Evolutionary conservation across 2,888 invertebrate species (phyloP).

Genomic region (Blera fallax): DNA sequence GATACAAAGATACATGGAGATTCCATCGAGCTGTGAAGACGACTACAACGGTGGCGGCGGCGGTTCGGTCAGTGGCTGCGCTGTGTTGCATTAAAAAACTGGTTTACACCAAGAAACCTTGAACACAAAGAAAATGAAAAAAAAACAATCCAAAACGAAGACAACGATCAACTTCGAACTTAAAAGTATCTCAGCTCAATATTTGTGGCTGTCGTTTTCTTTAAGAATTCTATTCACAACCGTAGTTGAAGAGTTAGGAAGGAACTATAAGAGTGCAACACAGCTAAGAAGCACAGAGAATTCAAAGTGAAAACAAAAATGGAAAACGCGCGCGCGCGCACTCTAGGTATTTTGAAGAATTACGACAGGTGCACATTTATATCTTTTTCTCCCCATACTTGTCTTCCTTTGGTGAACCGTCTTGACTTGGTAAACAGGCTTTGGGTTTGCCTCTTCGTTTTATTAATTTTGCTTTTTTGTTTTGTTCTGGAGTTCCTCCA

Average conservation of each 20-base stretch:
- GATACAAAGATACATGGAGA: conserved; percentile 32
- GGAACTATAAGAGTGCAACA: not conserved
- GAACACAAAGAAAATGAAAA: conserved; percentile 21
- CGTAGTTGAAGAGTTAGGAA: conserved; percentile 4
- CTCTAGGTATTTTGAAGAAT: conserved; percentile 37
- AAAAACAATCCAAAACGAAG: conserved; percentile 4
- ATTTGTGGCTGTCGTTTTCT: conserved; percentile 38
- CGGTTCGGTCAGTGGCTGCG: conserved; percentile 46
- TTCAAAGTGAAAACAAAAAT: conserved; percentile 41
- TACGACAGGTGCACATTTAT: conserved; percentile 64
- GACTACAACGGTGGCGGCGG: not conserved
- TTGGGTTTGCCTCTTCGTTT: conserved; percentile 10
- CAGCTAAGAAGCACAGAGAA: not conserved
- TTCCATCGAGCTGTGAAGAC: conserved; percentile 8
- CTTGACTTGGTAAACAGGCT: conserved; percentile 29
- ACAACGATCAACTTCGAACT: conserved; percentile 13
- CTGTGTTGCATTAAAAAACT: conserved; percentile 34
- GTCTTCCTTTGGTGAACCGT: conserved; percentile 14
- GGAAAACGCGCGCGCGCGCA: conserved; percentile 31
- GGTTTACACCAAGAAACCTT: conserved; percentile 51
- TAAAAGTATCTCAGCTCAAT: conserved; percentile 44
- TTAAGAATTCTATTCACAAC: conserved; percentile 14
- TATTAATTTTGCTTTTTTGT: conserved; percentile 54
- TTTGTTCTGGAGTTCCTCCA: conserved; percentile 34
- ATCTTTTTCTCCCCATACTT: conserved; percentile 23